These are phyloP conservation scores for Drosophila santomea DNA, from an alignment of 1,140 invertebrate species.

Conservation along the genomic window DNA sequence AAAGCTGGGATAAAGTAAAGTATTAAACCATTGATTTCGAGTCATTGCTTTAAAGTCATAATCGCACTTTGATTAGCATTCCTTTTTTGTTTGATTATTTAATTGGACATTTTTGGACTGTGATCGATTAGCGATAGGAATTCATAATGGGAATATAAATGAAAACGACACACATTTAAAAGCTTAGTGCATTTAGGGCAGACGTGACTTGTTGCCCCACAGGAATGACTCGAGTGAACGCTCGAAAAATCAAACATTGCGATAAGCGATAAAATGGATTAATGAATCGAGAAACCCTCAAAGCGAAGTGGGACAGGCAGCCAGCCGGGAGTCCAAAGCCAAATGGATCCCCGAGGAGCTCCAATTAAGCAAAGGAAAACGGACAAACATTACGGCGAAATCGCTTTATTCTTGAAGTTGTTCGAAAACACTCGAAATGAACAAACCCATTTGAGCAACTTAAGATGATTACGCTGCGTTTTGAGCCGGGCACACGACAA, in stretches of 20 bases:
- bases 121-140: too few relatives aligned
- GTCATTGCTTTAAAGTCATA: neutral
- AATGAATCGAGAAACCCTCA: constrained; percentile 11
- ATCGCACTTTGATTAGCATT: too few relatives aligned
- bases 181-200: constrained; percentile 6
- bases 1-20: neutral
- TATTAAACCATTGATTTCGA: too few relatives aligned
- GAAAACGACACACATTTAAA: neutral
- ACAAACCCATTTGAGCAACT: constrained; percentile 79
- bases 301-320: constrained; percentile 4
- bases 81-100: neutral
- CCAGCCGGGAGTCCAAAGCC: constrained; percentile 3
- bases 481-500: constrained; percentile 44
- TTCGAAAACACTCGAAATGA: constrained; percentile 64
- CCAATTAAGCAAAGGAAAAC: constrained; percentile 48
- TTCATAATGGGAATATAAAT: too few relatives aligned
- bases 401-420: constrained; percentile 50
- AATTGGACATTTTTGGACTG: neutral
- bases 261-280: constrained; percentile 17
- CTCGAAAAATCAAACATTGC: constrained; percentile 20
- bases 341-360: constrained; percentile 38
- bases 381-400: constrained; percentile 36
- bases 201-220: neutral
- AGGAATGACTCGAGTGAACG: neutral
- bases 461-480: constrained; percentile 71